These are phyloP conservation scores for Xanthia togata DNA, from an alignment of 2,888 invertebrate genomes.

Conservation along the genomic window DNA sequence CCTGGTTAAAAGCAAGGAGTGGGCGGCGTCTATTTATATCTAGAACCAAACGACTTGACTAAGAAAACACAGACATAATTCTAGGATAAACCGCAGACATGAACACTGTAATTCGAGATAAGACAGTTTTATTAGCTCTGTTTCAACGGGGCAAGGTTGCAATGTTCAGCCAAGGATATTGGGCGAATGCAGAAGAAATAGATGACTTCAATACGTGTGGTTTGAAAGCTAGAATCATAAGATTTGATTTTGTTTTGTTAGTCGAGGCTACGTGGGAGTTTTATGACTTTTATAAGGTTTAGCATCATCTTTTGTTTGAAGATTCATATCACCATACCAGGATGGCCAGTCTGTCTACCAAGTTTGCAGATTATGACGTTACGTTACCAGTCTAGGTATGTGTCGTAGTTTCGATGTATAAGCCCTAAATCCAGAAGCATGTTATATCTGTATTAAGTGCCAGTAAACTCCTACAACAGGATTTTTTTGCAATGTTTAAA, in stretches of 20 bases:
- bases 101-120: constrained; percentile 25
- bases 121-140: constrained; percentile 29
- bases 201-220: constrained; percentile 8
- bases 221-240: background rate
- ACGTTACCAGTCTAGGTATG: background rate
- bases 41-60: constrained; percentile 1
- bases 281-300: too few relatives aligned
- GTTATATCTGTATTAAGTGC: background rate
- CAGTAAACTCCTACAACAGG: background rate
- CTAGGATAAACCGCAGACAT: constrained; percentile 13
- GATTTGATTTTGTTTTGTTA: background rate
- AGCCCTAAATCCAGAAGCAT: background rate
- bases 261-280: too few relatives aligned
- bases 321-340: too few relatives aligned
- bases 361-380: too few relatives aligned
- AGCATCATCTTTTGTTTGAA: too few relatives aligned
- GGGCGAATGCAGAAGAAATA: constrained; percentile 11
- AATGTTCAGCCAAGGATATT: background rate
- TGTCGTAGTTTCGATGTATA: too few relatives aligned
- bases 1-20: constrained; percentile 26
- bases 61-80: constrained; percentile 27
- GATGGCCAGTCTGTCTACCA: too few relatives aligned
- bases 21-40: constrained; percentile 47
- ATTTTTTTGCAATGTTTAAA: background rate
- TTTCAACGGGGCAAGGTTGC: constrained; percentile 14